Evolutionary conservation across 2,888 invertebrate genomes (phyloP).

Genomic region (Eurytoma californica): DNA sequence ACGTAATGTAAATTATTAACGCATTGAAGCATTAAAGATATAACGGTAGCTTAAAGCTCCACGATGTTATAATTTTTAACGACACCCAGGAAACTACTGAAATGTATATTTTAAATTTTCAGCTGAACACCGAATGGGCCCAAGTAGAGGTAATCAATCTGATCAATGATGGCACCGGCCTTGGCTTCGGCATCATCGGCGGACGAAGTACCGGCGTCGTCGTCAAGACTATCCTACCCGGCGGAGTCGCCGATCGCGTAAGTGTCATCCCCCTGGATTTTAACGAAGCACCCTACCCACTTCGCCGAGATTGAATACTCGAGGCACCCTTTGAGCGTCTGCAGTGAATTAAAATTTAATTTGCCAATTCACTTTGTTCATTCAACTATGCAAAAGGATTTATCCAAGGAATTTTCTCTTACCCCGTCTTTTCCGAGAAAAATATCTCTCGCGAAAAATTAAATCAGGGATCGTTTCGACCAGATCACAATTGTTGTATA

Average conservation of each 20-base stretch:
- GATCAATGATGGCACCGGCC: slow-evolving; percentile 97
- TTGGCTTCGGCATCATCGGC: slow-evolving; percentile 99
- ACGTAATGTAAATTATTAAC: too few species aligned
- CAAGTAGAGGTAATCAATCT: slow-evolving; percentile 99
- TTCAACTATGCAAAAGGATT: too few species aligned
- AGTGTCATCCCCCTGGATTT: slow-evolving; percentile 68
- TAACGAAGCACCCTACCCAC: not conserved
- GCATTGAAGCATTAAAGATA: too few species aligned
- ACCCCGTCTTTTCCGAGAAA: too few species aligned
- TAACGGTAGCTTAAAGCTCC: too few species aligned
- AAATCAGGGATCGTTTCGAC: too few species aligned
- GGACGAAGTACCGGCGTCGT: slow-evolving; percentile 99
- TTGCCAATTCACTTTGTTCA: not conserved
- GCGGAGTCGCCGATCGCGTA: slow-evolving; percentile 97
- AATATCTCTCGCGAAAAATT: too few species aligned
- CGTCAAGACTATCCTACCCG: slow-evolving; percentile 98
- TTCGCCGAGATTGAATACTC: not conserved
- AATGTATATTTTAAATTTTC: slow-evolving; percentile 67
- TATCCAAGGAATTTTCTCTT: too few species aligned
- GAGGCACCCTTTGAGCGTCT: not conserved
- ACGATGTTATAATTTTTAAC: too few species aligned
- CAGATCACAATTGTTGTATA: too few species aligned
- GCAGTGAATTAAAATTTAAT: not conserved
- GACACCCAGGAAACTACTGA: too few species aligned
- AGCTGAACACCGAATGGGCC: slow-evolving; percentile 99